Evolutionary conservation across 2,888 invertebrate genomes (phyloP).

Genomic region (Adineta ricciae): DNA sequence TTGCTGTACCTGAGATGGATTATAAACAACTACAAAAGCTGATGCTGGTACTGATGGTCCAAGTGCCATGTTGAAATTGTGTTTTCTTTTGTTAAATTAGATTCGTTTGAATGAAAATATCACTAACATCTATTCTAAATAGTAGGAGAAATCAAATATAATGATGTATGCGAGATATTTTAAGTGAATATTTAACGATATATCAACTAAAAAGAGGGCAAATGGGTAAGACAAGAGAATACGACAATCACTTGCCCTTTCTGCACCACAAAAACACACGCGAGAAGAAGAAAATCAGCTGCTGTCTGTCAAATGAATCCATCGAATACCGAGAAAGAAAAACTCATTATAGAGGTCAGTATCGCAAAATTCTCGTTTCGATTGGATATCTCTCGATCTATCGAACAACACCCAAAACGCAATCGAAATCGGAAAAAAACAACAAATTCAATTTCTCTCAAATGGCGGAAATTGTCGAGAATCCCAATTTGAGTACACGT

Average conservation of each 20-base stretch:
- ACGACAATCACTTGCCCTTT: not conserved
- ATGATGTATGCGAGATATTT: not conserved
- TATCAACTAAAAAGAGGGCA: not conserved
- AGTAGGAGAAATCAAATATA: not conserved
- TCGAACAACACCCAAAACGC: not conserved
- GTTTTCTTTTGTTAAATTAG: too few relatives aligned
- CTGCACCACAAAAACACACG: not conserved
- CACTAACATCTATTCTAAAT: not conserved
- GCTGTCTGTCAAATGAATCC: conserved; percentile 4
- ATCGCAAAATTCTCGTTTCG: not conserved
- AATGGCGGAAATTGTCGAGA: not conserved
- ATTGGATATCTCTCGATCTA: not conserved
- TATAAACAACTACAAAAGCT: not conserved
- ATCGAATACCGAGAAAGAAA: conserved; percentile 1
- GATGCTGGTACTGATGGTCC: not conserved
- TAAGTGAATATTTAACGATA: not conserved
- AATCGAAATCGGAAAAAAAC: too few relatives aligned
- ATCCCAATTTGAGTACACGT: not conserved
- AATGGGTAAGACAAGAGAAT: not conserved
- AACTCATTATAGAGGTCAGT: not conserved
- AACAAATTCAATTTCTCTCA: too few relatives aligned
- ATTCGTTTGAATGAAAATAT: not conserved
- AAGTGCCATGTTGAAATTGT: not conserved
- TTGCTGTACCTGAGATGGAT: not conserved
- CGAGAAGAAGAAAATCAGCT: not conserved